Evolutionary conservation across 30 jellyfish, hydroid and myxozoan genomes (phyloP), one percentile per base, ranked within the genome.

Genomic region (Mastigias papua): DNA sequence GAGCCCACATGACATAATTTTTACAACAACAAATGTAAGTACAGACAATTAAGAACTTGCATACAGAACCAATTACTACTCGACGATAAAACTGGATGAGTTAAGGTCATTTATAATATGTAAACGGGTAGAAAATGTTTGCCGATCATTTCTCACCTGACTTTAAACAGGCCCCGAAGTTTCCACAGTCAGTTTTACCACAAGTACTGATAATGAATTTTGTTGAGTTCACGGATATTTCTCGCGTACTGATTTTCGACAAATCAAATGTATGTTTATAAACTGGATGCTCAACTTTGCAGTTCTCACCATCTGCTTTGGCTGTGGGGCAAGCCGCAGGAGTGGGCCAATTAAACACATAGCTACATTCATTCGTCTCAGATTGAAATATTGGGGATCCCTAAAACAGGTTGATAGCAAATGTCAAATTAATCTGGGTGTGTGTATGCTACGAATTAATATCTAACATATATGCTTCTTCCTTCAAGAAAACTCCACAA

Each of bases 311-410:
- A 7, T 48, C 71, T 1, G 62, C 13, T 22, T 67, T 46, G 1
- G 34, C 50, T 50, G 74, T 63, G 54, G 97, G 97, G 78, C 97
- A 90, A 6, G 97, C 97, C 17, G 85, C 69, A 2, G 97, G 97
- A 16, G 97, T 90, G 32, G 82, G 83, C 97, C 97, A 90, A 31
- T 90, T 81, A 57, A 90, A 90, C 21, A 90, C 54, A 34, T 90
- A 90, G 1, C 90, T 91, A 73, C 97, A 90, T 34, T 54, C 91
- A 2, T 35, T 73, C 1, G 97, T 90, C 75, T 90, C 97, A 20
- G 86, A 20, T 57, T 81, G 97, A 35, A 90, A 90, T 29, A 90
- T 91, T 1, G 97, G 97, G 28, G 97, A 81, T n/a, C 97, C 97
- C 97, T 90, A 65, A 20, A 58, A 46, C 16, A n/a, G n/a, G n/a